Evolutionary conservation across 2,888 invertebrate genomes (phyloP), one percentile per base, ranked within the genome.

Genomic region (Pyrocoelia pectoralis): DNA sequence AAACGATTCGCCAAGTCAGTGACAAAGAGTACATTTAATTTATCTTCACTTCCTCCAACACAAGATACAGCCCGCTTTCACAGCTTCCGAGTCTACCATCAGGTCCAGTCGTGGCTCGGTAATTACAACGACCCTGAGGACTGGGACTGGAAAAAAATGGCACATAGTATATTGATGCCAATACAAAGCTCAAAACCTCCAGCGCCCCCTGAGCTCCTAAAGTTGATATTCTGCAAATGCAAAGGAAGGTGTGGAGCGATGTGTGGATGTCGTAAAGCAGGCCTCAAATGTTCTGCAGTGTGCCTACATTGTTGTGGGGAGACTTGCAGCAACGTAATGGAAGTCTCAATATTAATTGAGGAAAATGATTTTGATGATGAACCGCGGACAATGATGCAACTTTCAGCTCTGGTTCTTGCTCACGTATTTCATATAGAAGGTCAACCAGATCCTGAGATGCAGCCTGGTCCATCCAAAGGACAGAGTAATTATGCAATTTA

Each of bases 41-140:
- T n/a, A n/a, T n/a, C n/a, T n/a, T n/a, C n/a, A n/a, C n/a, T n/a
- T n/a, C n/a, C n/a, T n/a, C n/a, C n/a, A n/a, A n/a, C n/a, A n/a
- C n/a, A n/a, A n/a, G n/a, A n/a, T n/a, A n/a, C n/a, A n/a, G n/a
- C n/a, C n/a, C n/a, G 40, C 40, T 40, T 4, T n/a, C 40, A 40
- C 40, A 40, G 40, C 40, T 40, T 40, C 40, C 40, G n/a, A 40
- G 40, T 12, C 40, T 40, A 40, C 40, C n/a, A 40, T 40, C 40
- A 40, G n/a, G 40, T 40, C 40, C 40, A 40, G n/a, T 40, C 40
- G 40, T 40, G 40, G 40, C 40, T 40, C 3, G 24, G 24, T 24
- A 24, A 24, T 24, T 12, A 40, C 12, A 12, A n/a, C n/a, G 13
- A 13, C 13, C 13, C 40, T 40, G 13, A 40, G 8, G 40, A 40